Conservation (phyloP, 2,888 invertebrate species). For the Sarcophaga carnaria region DNA sequence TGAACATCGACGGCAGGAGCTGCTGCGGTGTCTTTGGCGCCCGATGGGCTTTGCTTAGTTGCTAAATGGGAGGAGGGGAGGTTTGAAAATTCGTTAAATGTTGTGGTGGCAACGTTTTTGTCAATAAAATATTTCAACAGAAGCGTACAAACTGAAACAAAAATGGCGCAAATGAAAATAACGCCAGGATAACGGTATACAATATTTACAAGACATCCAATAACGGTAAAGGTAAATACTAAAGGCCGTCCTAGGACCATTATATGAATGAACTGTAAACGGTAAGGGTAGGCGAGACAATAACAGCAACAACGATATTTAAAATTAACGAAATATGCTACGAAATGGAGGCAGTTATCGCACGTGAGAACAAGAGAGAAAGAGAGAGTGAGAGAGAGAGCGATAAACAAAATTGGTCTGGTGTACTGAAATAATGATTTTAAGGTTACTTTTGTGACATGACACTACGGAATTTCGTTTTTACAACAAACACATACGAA, state of each 20-base stretch:
- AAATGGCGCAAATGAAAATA: slow-evolving; percentile 60
- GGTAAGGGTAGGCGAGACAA: neutral
- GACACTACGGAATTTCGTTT: slow-evolving; percentile 15
- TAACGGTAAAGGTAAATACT: slow-evolving; percentile 23
- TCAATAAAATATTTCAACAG: slow-evolving; percentile 55
- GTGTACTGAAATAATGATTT: slow-evolving; percentile 36
- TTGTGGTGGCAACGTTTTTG: slow-evolving; percentile 40
- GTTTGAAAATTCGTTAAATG: slow-evolving; percentile 56
- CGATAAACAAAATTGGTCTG: slow-evolving; percentile 6
- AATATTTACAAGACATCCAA: slow-evolving; percentile 47
- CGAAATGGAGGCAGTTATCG: slow-evolving; percentile 26
- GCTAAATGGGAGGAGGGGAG: slow-evolving; percentile 72
- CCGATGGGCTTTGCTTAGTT: slow-evolving; percentile 80
- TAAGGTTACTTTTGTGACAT: slow-evolving; percentile 37
- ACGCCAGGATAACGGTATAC: slow-evolving; percentile 42
- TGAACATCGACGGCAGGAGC: slow-evolving; percentile 51
- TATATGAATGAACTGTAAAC: slow-evolving; percentile 8
- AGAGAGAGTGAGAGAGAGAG: neutral
- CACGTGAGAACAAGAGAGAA: slow-evolving; percentile 3
- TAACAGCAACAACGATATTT: slow-evolving; percentile 34
- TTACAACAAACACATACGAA: slow-evolving; percentile 23
- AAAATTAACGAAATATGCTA: slow-evolving; percentile 42
- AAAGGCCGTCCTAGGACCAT: slow-evolving; percentile 50
- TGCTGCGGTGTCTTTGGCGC: slow-evolving; percentile 80
- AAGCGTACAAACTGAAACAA: slow-evolving; percentile 65